Conservation (phyloP, 2,797 vertebrate genomes). For the Paramormyrops hopkinsi region DNA sequence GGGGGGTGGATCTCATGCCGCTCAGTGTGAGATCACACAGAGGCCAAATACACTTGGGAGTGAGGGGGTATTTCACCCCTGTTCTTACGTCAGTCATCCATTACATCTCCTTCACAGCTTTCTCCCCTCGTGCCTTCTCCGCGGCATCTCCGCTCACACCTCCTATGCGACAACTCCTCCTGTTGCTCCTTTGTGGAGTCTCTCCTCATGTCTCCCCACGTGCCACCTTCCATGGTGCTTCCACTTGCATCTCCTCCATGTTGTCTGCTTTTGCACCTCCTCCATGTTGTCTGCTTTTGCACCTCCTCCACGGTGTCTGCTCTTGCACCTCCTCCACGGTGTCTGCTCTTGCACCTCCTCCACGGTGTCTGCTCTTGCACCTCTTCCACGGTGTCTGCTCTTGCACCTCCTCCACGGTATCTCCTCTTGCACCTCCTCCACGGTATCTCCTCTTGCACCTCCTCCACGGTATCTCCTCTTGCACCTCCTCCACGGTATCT, state of each 20-base stretch:
- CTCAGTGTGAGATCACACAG: not conserved
- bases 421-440: not conserved
- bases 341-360: not conserved
- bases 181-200: not conserved
- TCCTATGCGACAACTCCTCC: not conserved
- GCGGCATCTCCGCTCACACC: not conserved
- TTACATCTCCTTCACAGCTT: not conserved
- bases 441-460: not conserved
- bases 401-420: not conserved
- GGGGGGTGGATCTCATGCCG: slow-evolving; percentile 31
- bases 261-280: no score
- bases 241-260: not conserved
- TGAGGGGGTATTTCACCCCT: not conserved
- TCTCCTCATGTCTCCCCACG: not conserved
- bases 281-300: no score
- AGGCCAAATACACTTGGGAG: not conserved
- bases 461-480: not conserved
- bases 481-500: no score
- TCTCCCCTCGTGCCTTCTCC: not conserved
- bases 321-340: not conserved
- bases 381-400: not conserved
- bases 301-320: not conserved
- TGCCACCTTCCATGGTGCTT: not conserved
- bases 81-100: not conserved
- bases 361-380: not conserved